These are phyloP conservation scores for Synanthedon formicaeformis DNA, from an alignment of 2,888 invertebrate species.

Conservation along the genomic window DNA sequence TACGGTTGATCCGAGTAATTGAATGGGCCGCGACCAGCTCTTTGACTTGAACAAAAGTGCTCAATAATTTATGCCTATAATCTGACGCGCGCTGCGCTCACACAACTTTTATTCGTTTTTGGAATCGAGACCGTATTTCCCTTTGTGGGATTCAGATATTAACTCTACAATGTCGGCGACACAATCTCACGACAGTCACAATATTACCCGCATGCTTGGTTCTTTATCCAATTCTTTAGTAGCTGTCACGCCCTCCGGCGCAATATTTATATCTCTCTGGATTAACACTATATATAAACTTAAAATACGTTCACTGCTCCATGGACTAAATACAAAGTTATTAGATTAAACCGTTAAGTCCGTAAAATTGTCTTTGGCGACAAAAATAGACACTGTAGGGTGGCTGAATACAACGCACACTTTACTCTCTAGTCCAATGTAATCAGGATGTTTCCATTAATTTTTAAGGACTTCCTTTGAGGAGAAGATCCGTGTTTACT, in stretches of 20 bases:
- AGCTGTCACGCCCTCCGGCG: slow-evolving; percentile 29
- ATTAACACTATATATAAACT: slow-evolving; percentile 33
- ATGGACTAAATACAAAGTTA: slow-evolving; percentile 25
- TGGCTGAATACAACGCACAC: slow-evolving; percentile 32
- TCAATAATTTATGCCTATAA: slow-evolving; percentile 69
- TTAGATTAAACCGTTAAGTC: slow-evolving; percentile 30
- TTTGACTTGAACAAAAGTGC: slow-evolving; percentile 65
- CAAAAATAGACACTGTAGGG: slow-evolving; percentile 39
- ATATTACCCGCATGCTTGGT: slow-evolving; percentile 43
- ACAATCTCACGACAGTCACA: slow-evolving; percentile 40
- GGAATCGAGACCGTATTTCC: slow-evolving; percentile 41
- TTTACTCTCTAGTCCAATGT: slow-evolving; percentile 29
- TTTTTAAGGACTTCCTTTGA: slow-evolving; percentile 67
- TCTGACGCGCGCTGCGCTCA: slow-evolving; percentile 54
- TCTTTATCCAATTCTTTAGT: slow-evolving; percentile 44
- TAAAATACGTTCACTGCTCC: slow-evolving; percentile 18
- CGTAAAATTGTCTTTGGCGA: slow-evolving; percentile 27
- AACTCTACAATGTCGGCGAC: slow-evolving; percentile 45
- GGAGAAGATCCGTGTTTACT: slow-evolving; percentile 46
- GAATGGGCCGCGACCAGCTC: slow-evolving; percentile 54
- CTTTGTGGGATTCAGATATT: slow-evolving; percentile 56
- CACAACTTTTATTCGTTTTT: slow-evolving; percentile 49
- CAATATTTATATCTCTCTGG: slow-evolving; percentile 32
- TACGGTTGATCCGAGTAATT: slow-evolving; percentile 58
- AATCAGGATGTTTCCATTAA: slow-evolving; percentile 65